Conservation (phyloP, 2,888 invertebrate genomes). For the Eupeodes latifasciatus region DNA sequence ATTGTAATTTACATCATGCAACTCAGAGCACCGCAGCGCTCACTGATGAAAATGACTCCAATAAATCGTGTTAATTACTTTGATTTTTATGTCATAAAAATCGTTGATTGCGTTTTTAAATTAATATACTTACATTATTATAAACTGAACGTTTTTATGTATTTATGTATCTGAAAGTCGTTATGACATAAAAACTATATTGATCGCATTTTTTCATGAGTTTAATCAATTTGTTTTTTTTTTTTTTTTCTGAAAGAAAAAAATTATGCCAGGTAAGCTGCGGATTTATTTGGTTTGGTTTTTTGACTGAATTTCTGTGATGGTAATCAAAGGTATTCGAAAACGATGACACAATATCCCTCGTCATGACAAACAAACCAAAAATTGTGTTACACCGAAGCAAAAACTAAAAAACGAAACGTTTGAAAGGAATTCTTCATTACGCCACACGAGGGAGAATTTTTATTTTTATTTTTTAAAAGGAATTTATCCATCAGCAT, state of each 20-base stretch:
- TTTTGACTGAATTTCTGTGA: conserved; percentile 45
- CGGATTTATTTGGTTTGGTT: conserved; percentile 26
- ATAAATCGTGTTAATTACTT: conserved; percentile 47
- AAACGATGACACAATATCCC: conserved; percentile 49
- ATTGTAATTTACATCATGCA: background rate
- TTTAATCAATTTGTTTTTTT: background rate
- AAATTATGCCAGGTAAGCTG: conserved; percentile 1
- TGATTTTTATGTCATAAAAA: conserved; percentile 16
- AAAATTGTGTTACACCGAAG: background rate
- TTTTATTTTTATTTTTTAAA: background rate
- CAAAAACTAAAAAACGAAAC: background rate
- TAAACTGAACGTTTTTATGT: background rate
- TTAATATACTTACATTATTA: background rate
- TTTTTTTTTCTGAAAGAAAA: conserved; percentile 2
- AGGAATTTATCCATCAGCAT: conserved; percentile 5
- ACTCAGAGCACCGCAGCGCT: background rate
- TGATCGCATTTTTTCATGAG: conserved; percentile 19
- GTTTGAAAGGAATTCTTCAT: conserved; percentile 8
- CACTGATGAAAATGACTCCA: conserved; percentile 18
- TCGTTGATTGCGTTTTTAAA: conserved; percentile 21
- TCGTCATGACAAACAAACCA: conserved; percentile 18
- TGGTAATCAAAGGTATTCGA: conserved; percentile 54
- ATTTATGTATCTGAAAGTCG: conserved; percentile 26
- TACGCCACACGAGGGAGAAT: conserved; percentile 38
- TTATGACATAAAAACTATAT: conserved; percentile 44